A percentile compares a stretch with the other conserved stretches of the same genome.
Evolutionary conservation across 1,140 invertebrate genomes (phyloP).

Genomic region (Palaemon carinicauda): DNA sequence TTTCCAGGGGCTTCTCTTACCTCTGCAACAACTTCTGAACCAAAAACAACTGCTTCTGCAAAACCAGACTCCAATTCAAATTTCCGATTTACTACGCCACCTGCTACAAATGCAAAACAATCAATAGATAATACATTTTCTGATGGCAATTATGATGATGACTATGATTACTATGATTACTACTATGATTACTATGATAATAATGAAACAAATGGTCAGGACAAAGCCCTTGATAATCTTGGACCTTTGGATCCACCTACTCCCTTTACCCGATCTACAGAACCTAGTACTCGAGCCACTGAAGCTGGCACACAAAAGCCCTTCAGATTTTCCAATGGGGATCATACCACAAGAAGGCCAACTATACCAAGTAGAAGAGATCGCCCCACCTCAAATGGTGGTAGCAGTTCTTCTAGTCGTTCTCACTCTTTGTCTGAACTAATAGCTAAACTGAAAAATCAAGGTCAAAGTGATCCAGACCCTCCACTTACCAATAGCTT

Average conservation of each 20-base stretch:
- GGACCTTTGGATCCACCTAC: constrained; percentile 38
- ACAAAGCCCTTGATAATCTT: not conserved
- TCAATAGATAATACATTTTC: not conserved
- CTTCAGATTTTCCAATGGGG: constrained; percentile 7
- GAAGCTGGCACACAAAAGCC: not conserved
- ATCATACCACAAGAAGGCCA: not conserved
- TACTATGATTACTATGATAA: constrained; percentile 21
- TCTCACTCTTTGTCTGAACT: constrained; percentile 34
- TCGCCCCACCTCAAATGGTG: not conserved
- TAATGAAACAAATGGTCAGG: not conserved
- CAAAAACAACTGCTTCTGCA: not conserved
- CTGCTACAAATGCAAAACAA: not conserved
- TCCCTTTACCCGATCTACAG: not conserved
- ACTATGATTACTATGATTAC: constrained; percentile 27
- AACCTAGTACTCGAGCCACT: not conserved
- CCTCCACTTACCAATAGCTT: constrained; percentile 6
- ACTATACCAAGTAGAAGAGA: not conserved
- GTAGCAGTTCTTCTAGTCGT: not conserved
- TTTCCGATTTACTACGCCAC: not conserved
- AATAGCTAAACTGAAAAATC: constrained; percentile 15
- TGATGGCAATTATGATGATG: not conserved
- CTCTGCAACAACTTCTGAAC: not conserved
- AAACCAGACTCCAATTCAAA: not conserved
- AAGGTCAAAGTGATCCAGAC: not conserved
- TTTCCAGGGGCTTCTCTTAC: not conserved